Base-by-base conservation (phyloP, 1,140 invertebrate species). In the Vanessa tameamea region DNA sequence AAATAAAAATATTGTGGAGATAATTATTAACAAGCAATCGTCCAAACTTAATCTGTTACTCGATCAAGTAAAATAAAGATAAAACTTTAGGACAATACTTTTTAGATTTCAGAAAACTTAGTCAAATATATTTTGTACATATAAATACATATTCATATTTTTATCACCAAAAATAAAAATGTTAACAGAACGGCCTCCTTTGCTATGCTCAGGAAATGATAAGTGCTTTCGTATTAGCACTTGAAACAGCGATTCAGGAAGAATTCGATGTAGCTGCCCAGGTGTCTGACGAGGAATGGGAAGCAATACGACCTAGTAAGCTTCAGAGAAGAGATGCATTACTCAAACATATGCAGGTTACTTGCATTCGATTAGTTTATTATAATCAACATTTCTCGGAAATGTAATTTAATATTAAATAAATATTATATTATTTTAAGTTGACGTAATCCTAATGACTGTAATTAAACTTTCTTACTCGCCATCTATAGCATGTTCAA, bases 261-360 rank as follows among this genome's bases (percentile, higher is more conserved):
- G 96, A 97, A 86, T 93, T 95, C 50, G 94, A 96, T 48, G 92
- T 96, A 55, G 95, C 95, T n/a, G 93, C 94, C 26, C 95, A 95
- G 84, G 95, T 97, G 15, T 96, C 95, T 0, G 95, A 97, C 65
- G 96, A 97, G 86, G 96, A 97, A 87, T 97, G 96, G 95, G 95
- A 97, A 78, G 94, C 95, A 1, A 95, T 96, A 57, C 94, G 95
- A 78, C 95, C 95, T 3, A 95, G 94, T 1, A 96, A 96, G 83
- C 77, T 87, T 13, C 95, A 96, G 73, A 93, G 95, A 64, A 93
- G 94, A 64, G 87, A 93, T 31, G 94, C 94, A 66, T 91, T 97
- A 31, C 82, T 97, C 11, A 92, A 92, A 20, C 94, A 94, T 77
- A 91, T 96, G 53, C 94, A 94, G 87, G 95, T 96, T 63, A 61